Evolutionary conservation across 2,113 vertebrate genomes (phyloP), one percentile per base, ranked within the genome.

Genomic region (Gnathonemus longibarbis): DNA sequence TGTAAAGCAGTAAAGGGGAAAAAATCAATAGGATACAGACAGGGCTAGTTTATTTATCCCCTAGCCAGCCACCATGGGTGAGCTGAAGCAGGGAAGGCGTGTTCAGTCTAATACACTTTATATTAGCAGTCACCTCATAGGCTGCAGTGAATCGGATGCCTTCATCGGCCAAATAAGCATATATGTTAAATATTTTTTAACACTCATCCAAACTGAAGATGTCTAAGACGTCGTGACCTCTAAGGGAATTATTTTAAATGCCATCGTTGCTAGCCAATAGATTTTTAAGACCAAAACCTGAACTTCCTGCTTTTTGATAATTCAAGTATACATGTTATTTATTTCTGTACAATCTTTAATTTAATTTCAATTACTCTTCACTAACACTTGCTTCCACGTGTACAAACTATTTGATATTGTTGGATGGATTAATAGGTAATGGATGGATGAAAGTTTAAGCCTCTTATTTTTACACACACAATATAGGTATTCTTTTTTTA

Each of bases 11-110:
- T n/a, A 86, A 31, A 42, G 24, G 84, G 84, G 24, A 86, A 50
- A 27, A 86, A 86, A 86, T 86, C 84, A 50, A 86, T 86, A 86
- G n/a, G 46, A 50, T 86, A 86, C 45, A 49, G 84, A 86, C 84
- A 42, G 74, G 35, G 35, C 74, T 80, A 80, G 15, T 77, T 42
- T 42, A 42, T 80, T 86, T 50, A 48, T 15, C 48, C 11, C 46
- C 39, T 10, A 84, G 19, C 84, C 49, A 11, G 48, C 11, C 84
- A 85, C 17, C 84, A 17, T 86, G 48, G 84, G 45, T 31, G 45
- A 86, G 84, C 48, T 86, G n/a, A 49, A 50, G 45, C 84, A 17
- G 1, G 45, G 42, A 7, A 7, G 11, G n/a, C n/a, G 13, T 86
- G 21, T 50, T 80, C 74, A 80, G 35, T 19, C 35, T 80, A 80